phyloP scores from a whole-genome alignment of 2,797 vertebrate species.

The Danio choprae region DNA sequence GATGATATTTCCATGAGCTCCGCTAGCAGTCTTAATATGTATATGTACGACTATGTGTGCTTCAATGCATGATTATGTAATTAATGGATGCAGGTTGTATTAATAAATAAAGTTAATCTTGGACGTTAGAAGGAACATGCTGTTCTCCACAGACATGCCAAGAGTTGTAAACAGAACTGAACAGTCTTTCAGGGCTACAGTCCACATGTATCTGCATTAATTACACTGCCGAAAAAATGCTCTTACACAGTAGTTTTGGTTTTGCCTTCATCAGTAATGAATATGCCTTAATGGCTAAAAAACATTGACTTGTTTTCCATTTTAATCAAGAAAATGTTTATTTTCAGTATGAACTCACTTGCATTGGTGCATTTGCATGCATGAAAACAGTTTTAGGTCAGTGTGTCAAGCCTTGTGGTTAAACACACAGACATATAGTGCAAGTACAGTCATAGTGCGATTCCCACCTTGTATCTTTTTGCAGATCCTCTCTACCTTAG shows the following conservation, averaged over 20 bases:
- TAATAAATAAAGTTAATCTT: constrained; percentile 15
- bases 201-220: not conserved
- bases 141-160: constrained; percentile 15
- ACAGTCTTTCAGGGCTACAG: not conserved
- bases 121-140: not conserved
- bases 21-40: not conserved
- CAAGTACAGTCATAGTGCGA: no score
- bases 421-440: no score
- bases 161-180: not conserved
- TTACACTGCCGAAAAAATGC: not conserved
- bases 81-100: not conserved
- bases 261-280: not conserved
- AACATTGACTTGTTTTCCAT: not conserved
- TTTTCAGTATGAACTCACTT: no score
- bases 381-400: no score
- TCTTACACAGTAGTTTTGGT: not conserved
- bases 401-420: no score
- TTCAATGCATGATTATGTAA: not conserved
- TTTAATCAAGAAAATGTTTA: no score
- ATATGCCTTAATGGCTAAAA: not conserved
- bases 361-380: no score
- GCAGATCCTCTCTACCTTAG: no score
- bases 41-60: not conserved
- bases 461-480: no score
- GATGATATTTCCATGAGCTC: not conserved